Conservation (phyloP, 2,888 invertebrate genomes). For the Trimorus sp. region DNA sequence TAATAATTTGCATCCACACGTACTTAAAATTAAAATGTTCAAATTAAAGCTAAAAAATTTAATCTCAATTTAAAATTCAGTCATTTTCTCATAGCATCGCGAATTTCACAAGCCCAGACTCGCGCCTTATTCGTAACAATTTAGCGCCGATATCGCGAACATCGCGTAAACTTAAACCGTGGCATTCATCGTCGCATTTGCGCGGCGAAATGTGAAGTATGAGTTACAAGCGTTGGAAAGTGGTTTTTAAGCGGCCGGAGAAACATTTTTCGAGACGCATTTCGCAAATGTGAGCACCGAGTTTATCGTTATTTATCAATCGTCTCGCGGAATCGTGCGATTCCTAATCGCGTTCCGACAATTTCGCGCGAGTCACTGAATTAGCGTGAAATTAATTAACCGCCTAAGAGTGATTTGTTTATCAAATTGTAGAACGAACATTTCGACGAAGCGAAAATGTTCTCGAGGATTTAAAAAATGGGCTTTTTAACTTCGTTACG, state of each 20-base stretch:
- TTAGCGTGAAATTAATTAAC: no score
- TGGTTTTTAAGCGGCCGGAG: constrained; percentile 13
- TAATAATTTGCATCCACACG: no score
- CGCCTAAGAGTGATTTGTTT: no score
- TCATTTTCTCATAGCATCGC: constrained; percentile 17
- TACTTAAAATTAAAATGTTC: no score
- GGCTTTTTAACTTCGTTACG: no score
- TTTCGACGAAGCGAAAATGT: no score
- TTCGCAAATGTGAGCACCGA: constrained; percentile 23
- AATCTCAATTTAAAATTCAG: constrained; percentile 18
- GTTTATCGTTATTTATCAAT: neutral
- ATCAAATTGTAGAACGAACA: no score
- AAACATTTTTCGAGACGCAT: constrained; percentile 25
- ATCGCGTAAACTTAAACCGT: constrained; percentile 23
- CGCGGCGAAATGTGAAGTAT: constrained; percentile 6
- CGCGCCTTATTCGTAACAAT: constrained; percentile 34
- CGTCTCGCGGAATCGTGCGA: no score
- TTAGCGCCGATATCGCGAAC: constrained; percentile 36
- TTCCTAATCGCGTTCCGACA: no score
- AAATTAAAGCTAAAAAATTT: neutral
- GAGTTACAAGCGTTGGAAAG: constrained; percentile 9
- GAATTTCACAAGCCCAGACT: constrained; percentile 32
- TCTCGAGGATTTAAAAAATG: no score
- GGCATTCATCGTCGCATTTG: constrained; percentile 32
- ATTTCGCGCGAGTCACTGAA: no score